phyloP scores from a whole-genome alignment of 1,140 invertebrate species.

The Sarcophaga peregrina region DNA sequence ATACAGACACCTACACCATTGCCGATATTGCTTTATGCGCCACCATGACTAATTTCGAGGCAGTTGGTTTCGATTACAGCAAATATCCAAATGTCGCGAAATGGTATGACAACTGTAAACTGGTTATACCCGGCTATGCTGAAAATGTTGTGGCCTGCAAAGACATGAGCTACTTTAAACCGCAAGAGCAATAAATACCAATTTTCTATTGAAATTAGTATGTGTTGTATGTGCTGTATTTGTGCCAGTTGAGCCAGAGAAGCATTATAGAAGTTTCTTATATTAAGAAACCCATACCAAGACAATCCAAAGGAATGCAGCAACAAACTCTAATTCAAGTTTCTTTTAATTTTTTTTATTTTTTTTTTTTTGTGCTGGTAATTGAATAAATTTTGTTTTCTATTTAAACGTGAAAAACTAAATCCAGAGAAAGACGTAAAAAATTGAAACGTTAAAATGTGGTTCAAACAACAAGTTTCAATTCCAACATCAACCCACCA shows the following conservation, averaged over 20 bases:
- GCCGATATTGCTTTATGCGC: constrained; percentile 76
- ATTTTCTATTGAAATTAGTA: not conserved
- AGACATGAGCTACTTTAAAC: constrained; percentile 47
- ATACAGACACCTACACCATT: constrained; percentile 74
- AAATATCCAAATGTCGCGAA: constrained; percentile 75
- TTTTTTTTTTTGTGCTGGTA: too few relatives aligned
- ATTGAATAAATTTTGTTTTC: too few relatives aligned
- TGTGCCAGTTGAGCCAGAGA: not conserved
- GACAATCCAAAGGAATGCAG: not conserved
- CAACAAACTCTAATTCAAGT: not conserved
- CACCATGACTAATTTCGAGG: constrained; percentile 74
- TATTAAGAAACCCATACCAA: constrained; percentile 12
- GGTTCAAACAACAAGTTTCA: not conserved
- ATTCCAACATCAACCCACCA: not conserved
- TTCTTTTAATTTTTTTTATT: not conserved
- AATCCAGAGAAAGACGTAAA: not conserved
- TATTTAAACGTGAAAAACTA: not conserved
- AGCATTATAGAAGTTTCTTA: not conserved
- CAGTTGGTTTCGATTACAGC: constrained; percentile 73
- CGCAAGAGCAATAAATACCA: not conserved
- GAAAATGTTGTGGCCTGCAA: constrained; percentile 53
- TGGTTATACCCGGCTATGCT: constrained; percentile 71
- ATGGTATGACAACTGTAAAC: constrained; percentile 78
- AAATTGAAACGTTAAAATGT: not conserved
- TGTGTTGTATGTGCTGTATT: not conserved